These are phyloP conservation scores for Platalea minor DNA, from an alignment of 2,797 vertebrate genomes.

Conservation along the genomic window DNA sequence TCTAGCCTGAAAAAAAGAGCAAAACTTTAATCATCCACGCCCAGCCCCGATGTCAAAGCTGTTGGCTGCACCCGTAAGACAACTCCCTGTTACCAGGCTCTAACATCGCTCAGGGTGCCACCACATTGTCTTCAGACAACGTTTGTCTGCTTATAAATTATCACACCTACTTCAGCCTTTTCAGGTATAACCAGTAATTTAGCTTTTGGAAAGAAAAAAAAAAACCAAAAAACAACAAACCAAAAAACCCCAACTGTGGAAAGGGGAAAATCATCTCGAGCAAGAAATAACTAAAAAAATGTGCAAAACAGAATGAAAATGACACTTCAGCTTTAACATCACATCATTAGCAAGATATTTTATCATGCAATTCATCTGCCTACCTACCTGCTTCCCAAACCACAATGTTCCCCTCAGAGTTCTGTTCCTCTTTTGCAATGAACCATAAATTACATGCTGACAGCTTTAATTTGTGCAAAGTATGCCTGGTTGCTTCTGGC, in stretches of 20 bases:
- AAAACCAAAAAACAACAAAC: too few species aligned
- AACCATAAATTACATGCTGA: slow-evolving; percentile 81
- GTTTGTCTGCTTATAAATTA: slow-evolving; percentile 23
- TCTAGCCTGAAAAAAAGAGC: background rate
- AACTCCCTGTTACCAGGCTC: slow-evolving; percentile 4
- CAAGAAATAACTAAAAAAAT: slow-evolving; percentile 7
- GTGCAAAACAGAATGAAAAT: slow-evolving; percentile 12
- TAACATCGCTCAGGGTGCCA: background rate
- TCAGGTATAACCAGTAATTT: slow-evolving; percentile 70
- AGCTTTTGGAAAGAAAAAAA: background rate
- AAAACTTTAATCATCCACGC: background rate
- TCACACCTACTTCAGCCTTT: slow-evolving; percentile 53
- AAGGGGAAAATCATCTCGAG: background rate
- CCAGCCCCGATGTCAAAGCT: slow-evolving; percentile 20
- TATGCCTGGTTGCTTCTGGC: slow-evolving; percentile 79
- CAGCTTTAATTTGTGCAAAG: slow-evolving; percentile 80
- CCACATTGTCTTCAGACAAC: background rate
- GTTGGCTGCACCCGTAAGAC: background rate
- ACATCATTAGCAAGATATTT: slow-evolving; percentile 65
- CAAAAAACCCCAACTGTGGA: background rate
- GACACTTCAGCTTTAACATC: slow-evolving; percentile 42
- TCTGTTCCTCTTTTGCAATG: slow-evolving; percentile 60
- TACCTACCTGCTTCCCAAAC: slow-evolving; percentile 67
- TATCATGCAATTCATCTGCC: slow-evolving; percentile 52
- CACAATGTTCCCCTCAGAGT: slow-evolving; percentile 31